These are phyloP conservation scores for Echiichthys vipera DNA, from an alignment of 2,797 vertebrate genomes.

Conservation along the genomic window DNA sequence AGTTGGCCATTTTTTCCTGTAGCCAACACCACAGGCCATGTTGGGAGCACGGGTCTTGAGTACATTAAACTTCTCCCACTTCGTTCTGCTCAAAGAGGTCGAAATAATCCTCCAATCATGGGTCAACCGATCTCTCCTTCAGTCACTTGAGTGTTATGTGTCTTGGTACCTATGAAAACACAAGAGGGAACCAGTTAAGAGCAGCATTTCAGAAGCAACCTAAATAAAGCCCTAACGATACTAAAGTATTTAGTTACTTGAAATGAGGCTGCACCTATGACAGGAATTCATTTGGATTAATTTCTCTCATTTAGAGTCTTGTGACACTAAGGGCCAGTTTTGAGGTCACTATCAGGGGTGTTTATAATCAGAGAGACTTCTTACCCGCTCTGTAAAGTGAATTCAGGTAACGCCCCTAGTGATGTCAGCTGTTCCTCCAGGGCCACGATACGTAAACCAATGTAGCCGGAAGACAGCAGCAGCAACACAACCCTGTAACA, in stretches of 20 bases:
- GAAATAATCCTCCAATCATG: conserved; percentile 64
- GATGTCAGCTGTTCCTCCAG: conserved; percentile 89
- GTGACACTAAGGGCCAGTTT: neutral
- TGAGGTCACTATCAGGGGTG: rapidly evolving
- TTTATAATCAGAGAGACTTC: neutral
- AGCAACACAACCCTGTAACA: conserved; percentile 85
- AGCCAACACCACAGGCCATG: conserved; percentile 26
- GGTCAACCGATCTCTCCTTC: conserved; percentile 64
- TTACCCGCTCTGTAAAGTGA: conserved; percentile 83
- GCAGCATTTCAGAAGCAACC: neutral
- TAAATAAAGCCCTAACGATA: neutral
- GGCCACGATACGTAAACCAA: conserved; percentile 88
- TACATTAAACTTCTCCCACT: conserved; percentile 26
- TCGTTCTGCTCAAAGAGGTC: conserved; percentile 53
- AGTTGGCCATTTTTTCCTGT: conserved; percentile 44
- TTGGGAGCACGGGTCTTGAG: conserved; percentile 47
- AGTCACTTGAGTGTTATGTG: conserved; percentile 74
- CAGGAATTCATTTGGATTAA: conserved; percentile 12
- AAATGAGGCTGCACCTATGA: conserved; percentile 32
- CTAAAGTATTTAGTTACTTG: neutral
- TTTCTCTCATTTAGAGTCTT: neutral
- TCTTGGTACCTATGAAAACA: conserved; percentile 80
- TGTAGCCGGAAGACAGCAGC: conserved; percentile 91
- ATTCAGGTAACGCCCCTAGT: conserved; percentile 81
- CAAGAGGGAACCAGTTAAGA: conserved; percentile 18